Conservation (phyloP, 2,797 vertebrate genomes). For the Hoplostethus mediterraneus region DNA sequence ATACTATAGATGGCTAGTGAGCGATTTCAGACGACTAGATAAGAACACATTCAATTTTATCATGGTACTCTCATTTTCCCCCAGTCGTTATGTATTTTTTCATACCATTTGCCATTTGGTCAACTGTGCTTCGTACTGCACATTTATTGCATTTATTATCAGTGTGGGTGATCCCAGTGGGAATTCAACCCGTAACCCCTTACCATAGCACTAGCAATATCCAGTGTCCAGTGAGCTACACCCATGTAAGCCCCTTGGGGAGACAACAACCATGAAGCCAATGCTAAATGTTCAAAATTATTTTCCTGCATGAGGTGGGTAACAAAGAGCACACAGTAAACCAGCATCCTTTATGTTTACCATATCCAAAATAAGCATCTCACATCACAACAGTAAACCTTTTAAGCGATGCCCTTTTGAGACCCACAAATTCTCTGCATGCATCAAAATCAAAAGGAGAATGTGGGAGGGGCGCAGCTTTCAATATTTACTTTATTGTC, state of each 20-base stretch:
- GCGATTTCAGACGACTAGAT: neutral
- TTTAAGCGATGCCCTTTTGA: slow-evolving; percentile 41
- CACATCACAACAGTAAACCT: slow-evolving; percentile 21
- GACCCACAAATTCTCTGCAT: slow-evolving; percentile 25
- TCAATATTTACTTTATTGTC: slow-evolving; percentile 55
- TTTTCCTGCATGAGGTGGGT: neutral
- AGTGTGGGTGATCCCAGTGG: slow-evolving; percentile 1
- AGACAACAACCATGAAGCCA: neutral
- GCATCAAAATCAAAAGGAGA: slow-evolving; percentile 41
- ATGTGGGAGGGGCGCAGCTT: slow-evolving; percentile 35
- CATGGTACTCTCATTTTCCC: neutral
- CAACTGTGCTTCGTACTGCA: slow-evolving; percentile 7
- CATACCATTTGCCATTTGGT: neutral
- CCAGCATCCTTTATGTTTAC: slow-evolving; percentile 21
- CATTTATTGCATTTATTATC: slow-evolving; percentile 22
- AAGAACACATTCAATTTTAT: neutral
- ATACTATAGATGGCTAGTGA: neutral
- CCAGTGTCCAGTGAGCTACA: neutral
- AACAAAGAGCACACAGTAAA: neutral
- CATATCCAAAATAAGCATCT: slow-evolving; percentile 4
- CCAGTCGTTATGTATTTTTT: neutral
- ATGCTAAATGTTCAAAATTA: slow-evolving; percentile 9
- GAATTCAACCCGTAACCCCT: neutral
- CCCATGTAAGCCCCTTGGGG: neutral
- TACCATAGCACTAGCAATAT: neutral